Evolutionary conservation across 2,797 vertebrate species (phyloP).

Genomic region (Carduelis carduelis): DNA sequence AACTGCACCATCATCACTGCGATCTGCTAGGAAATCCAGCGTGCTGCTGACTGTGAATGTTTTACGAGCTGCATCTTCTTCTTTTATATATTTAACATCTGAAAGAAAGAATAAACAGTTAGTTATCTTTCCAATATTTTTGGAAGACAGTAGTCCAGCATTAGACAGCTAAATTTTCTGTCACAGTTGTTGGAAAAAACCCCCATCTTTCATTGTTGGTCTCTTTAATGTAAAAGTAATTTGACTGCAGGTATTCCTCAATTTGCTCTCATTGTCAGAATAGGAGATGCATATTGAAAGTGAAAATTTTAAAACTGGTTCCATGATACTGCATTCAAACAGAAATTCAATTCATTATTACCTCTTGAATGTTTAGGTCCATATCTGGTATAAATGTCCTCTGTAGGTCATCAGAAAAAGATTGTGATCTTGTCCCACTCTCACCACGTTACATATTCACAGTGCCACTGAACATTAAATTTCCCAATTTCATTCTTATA

Average conservation of each 20-base stretch:
- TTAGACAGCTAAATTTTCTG: neutral
- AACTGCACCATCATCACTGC: slow-evolving; percentile 87
- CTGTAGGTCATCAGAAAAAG: neutral
- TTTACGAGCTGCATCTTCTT: slow-evolving; percentile 88
- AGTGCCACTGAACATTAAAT: neutral
- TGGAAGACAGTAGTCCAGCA: neutral
- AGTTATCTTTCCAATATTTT: neutral
- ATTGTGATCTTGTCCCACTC: neutral
- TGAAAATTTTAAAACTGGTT: neutral
- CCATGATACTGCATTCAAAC: neutral
- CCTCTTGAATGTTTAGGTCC: neutral
- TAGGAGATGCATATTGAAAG: neutral
- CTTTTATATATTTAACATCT: slow-evolving; percentile 84
- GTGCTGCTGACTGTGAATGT: slow-evolving; percentile 92
- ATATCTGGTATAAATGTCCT: neutral
- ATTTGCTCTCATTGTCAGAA: neutral
- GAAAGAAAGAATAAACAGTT: slow-evolving; percentile 48
- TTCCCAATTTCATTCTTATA: neutral
- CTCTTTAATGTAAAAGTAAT: slow-evolving; percentile 11
- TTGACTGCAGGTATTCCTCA: neutral
- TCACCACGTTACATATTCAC: neutral
- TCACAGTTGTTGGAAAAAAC: neutral
- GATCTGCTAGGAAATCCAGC: slow-evolving; percentile 89
- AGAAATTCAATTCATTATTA: neutral
- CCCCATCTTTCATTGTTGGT: neutral